phyloP scores from a whole-genome alignment of 2,888 invertebrate genomes.

The Lasioglossum morio region DNA sequence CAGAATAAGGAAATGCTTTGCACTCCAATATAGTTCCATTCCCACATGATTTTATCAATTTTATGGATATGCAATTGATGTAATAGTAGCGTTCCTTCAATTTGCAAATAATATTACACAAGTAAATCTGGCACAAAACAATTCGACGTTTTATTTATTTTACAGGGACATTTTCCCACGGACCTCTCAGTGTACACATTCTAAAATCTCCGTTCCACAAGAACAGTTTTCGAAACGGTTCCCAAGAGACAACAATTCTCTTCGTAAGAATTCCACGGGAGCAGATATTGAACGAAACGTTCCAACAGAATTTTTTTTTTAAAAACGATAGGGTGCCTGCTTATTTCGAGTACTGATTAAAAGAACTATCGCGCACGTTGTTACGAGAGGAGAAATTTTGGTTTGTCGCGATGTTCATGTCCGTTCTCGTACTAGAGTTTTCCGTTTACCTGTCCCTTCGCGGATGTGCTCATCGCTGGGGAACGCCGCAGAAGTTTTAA shows the following conservation, averaged over 20 bases:
- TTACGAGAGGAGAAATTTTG: not conserved
- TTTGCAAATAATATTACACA: not conserved
- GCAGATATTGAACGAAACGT: not conserved
- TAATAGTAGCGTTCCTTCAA: not conserved
- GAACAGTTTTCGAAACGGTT: not conserved
- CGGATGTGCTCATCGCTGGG: slow-evolving; percentile 30
- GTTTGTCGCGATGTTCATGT: not conserved
- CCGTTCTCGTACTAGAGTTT: slow-evolving; percentile 44
- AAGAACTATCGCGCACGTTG: not conserved
- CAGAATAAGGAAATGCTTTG: not conserved
- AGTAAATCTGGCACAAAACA: not conserved
- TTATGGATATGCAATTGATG: too few relatives aligned
- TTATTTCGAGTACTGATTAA: not conserved
- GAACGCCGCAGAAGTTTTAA: slow-evolving; percentile 64
- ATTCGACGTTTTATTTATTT: not conserved
- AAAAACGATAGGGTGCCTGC: too few relatives aligned
- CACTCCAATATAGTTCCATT: too few relatives aligned
- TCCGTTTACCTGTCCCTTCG: slow-evolving; percentile 52
- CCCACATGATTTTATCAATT: not conserved
- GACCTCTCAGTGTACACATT: not conserved
- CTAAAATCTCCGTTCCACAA: not conserved
- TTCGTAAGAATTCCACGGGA: not conserved
- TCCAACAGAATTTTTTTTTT: too few relatives aligned
- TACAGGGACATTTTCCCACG: not conserved
- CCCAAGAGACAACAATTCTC: not conserved